Conservation (phyloP, 53 echinoderm and acorn worm species). For the Temnopleurus reevesii region DNA sequence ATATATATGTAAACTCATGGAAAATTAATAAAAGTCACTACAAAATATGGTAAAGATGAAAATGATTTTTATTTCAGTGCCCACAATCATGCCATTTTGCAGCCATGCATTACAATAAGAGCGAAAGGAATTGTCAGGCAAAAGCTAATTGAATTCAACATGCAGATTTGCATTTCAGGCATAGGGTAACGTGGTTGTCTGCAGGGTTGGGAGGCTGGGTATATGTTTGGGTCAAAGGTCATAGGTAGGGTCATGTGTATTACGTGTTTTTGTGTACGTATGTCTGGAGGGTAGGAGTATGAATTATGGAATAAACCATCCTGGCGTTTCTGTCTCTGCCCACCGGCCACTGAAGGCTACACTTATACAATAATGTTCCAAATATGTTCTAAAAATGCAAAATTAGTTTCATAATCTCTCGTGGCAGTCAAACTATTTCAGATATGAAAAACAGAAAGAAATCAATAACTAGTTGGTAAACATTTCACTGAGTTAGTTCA, state of each 20-base stretch:
- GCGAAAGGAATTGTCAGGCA: not conserved
- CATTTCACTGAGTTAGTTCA: too few relatives aligned
- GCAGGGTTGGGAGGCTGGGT: not conserved
- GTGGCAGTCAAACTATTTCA: too few relatives aligned
- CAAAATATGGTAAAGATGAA: too few relatives aligned
- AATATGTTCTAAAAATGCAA: too few relatives aligned
- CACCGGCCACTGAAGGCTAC: constrained; percentile 12
- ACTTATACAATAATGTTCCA: too few relatives aligned
- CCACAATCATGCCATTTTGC: not conserved
- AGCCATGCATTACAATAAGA: constrained; percentile 13
- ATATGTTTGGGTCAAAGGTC: constrained; percentile 21
- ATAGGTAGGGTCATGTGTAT: constrained; percentile 5
- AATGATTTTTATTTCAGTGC: too few relatives aligned
- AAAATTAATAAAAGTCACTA: not conserved
- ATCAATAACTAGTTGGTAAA: too few relatives aligned
- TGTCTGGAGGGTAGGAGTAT: not conserved
- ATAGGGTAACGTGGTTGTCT: not conserved
- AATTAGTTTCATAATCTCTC: too few relatives aligned
- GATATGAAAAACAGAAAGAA: too few relatives aligned
- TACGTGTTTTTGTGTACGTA: constrained; percentile 5
- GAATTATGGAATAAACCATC: not conserved
- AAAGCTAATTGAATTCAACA: constrained; percentile 7
- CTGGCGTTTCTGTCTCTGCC: not conserved
- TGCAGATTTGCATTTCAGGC: not conserved
- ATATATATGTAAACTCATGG: too few relatives aligned